Evolutionary conservation across 2,888 invertebrate genomes (phyloP), one percentile per base, ranked within the genome.

Genomic region (Cantharis lateralis): DNA sequence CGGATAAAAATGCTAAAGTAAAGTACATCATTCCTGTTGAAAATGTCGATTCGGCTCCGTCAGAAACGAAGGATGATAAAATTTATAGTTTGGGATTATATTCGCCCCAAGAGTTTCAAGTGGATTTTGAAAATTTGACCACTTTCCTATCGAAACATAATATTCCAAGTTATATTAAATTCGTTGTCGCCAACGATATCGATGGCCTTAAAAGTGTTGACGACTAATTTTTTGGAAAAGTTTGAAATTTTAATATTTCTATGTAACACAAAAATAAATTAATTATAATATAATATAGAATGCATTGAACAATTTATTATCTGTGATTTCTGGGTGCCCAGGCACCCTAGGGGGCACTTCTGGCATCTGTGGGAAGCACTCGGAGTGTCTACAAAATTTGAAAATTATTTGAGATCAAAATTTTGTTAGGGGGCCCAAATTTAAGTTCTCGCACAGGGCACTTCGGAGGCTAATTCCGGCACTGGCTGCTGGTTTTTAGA

Each of bases 11-110:
- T 18, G 32, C n/a, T 0, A 32, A 18, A 26, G 16, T 63, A 1
- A 15, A 74, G 13, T 74, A 26, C 18, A 32, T 74, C 5, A 74
- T 74, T 69, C 74, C 74, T 20, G 70, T 74, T 11, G 70, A 63
- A 20, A 15, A 20, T 62, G 32, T 32, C 0, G 26, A 74, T 62
- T 15, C 16, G n/a, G 7, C 68, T 20, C 63, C 62, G 1, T 1
- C 4, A 15, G 11, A 24, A 20, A 10, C 24, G 0, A 28, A 62
- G 16, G 24, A 69, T 11, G 62, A 68, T n/a, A 66, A 13, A 66
- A 18, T 73, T 9, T 68, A 28, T 16, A 74, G 70, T 70, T 15
- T 63, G 20, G 74, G 74, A 48, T 13, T 69, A 10, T 74, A 74
- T 26, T n/a, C 28, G 16, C 62, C 69, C 4, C 32, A 32, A 0